phyloP scores from a whole-genome alignment of 2,888 invertebrate genomes.

The Xanthia togata region DNA sequence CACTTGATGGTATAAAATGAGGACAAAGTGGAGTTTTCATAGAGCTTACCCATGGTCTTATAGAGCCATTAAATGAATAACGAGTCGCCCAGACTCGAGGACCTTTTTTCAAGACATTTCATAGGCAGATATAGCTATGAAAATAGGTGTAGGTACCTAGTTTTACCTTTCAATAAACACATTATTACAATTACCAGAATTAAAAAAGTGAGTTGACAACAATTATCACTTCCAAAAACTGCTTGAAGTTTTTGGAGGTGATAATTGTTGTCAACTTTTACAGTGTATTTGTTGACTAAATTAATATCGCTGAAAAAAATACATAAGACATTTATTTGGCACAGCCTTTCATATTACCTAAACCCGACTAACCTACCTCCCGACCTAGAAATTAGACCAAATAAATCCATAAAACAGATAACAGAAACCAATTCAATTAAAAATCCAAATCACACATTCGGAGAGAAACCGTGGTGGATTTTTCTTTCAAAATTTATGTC shows the following conservation, averaged over 20 bases:
- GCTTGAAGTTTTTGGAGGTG: neutral
- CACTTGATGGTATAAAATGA: constrained; percentile 39
- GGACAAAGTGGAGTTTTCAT: constrained; percentile 13
- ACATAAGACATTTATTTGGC: neutral
- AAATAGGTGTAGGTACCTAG: too few relatives aligned
- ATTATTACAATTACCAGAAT: too few relatives aligned
- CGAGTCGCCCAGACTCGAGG: neutral
- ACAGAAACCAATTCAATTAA: constrained; percentile 86
- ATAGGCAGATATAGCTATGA: neutral
- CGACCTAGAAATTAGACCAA: constrained; percentile 51
- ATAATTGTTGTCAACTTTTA: neutral
- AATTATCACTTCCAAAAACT: too few relatives aligned
- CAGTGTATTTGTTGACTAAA: neutral
- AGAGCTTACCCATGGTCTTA: neutral
- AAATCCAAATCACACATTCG: constrained; percentile 90
- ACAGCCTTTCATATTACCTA: neutral
- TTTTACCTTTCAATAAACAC: neutral
- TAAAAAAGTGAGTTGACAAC: neutral
- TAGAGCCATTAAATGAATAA: neutral
- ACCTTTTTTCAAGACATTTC: constrained; percentile 3
- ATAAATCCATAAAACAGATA: constrained; percentile 66
- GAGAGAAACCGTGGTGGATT: constrained; percentile 87
- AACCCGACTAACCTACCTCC: neutral
- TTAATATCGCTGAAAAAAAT: neutral
- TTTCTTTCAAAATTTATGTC: constrained; percentile 90